Percentiles rank a stretch among this genome's conserved stretches.
phyloP scores from a whole-genome alignment of 2,797 vertebrate genomes.

The Pampus argenteus region DNA sequence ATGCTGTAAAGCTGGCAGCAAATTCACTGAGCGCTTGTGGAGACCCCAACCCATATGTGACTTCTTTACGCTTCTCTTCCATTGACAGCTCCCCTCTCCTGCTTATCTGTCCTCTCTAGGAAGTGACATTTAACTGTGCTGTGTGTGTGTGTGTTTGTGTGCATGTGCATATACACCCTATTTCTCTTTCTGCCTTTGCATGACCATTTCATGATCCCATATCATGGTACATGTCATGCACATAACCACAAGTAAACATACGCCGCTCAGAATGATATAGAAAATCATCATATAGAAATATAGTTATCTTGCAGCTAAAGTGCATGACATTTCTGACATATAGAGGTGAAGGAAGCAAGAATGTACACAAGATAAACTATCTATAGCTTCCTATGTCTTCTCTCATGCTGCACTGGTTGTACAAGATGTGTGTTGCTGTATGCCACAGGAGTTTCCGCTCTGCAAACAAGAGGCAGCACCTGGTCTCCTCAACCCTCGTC shows the following conservation, averaged over 20 bases:
- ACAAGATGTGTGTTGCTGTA: slow-evolving; percentile 6
- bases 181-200: neutral
- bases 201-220: slow-evolving; percentile 10
- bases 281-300: slow-evolving; percentile 17
- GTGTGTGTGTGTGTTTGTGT: slow-evolving; percentile 19
- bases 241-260: slow-evolving; percentile 5
- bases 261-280: slow-evolving; percentile 2
- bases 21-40: slow-evolving; percentile 51
- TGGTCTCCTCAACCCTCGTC: slow-evolving; percentile 51
- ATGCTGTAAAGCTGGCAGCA: slow-evolving; percentile 42
- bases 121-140: slow-evolving; percentile 50
- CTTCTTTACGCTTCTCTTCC: slow-evolving; percentile 56
- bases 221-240: slow-evolving; percentile 7
- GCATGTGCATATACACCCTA: neutral
- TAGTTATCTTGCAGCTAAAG: slow-evolving; percentile 21
- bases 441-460: slow-evolving; percentile 38
- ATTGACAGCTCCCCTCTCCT: slow-evolving; percentile 54
- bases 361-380: slow-evolving; percentile 1
- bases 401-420: neutral
- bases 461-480: slow-evolving; percentile 56
- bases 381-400: neutral
- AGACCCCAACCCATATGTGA: slow-evolving; percentile 42
- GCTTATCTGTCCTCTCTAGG: slow-evolving; percentile 50
- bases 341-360: neutral
- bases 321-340: slow-evolving; percentile 12